These are phyloP conservation scores for Phyllotreta striolata DNA, from an alignment of 2,888 invertebrate genomes.

Conservation along the genomic window DNA sequence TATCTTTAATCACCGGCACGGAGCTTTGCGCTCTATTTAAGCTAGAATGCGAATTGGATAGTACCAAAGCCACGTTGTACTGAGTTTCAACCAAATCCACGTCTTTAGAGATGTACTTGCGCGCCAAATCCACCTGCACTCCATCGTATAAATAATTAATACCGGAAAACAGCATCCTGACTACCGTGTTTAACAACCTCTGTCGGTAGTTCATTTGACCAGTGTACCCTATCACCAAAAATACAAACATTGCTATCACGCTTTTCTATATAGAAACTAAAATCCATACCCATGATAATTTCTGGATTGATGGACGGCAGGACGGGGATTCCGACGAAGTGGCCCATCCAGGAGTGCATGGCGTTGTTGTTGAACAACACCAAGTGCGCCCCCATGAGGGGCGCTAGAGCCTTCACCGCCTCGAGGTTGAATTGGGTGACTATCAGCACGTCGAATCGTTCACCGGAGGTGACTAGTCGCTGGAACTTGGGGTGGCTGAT, in stretches of 20 bases:
- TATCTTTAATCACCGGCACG: conserved; percentile 65
- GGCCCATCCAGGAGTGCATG: conserved; percentile 60
- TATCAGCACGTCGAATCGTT: conserved; percentile 59
- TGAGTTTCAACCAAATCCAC: conserved; percentile 46
- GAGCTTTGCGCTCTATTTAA: conserved; percentile 62
- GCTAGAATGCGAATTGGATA: conserved; percentile 61
- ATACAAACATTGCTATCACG: too few relatives aligned
- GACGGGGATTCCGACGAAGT: conserved; percentile 61
- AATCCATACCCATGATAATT: conserved; percentile 1
- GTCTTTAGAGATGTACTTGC: conserved; percentile 49
- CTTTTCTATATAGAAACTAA: too few relatives aligned
- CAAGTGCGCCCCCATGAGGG: conserved; percentile 56
- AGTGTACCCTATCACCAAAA: conserved; percentile 56
- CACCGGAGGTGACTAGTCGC: conserved; percentile 51
- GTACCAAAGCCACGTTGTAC: conserved; percentile 48
- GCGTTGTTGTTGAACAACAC: conserved; percentile 60
- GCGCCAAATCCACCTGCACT: conserved; percentile 45
- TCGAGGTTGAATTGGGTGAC: conserved; percentile 64
- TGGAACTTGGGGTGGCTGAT: conserved; percentile 49
- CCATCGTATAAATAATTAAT: conserved; percentile 5
- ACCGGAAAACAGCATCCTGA: conserved; percentile 48
- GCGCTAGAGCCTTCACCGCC: conserved; percentile 59
- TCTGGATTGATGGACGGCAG: conserved; percentile 63
- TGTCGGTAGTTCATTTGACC: conserved; percentile 64
- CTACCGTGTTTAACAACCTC: conserved; percentile 63